phyloP scores from a whole-genome alignment of 2,888 invertebrate genomes.

The Mayetiola destructor region DNA sequence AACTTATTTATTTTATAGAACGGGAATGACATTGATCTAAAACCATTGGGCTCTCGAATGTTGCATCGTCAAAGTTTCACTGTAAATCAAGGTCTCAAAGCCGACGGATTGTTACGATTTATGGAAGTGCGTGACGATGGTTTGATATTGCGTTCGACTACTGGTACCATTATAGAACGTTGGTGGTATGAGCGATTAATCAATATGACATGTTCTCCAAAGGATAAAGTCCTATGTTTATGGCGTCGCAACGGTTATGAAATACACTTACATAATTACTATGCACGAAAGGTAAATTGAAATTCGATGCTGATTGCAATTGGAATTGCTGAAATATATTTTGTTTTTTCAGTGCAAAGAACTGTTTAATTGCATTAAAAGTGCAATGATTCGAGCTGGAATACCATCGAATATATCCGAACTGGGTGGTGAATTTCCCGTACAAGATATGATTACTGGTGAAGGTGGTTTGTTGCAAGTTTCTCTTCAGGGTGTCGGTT shows the following conservation, averaged over 20 bases:
- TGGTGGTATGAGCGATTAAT: constrained; percentile 98
- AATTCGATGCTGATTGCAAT: background rate
- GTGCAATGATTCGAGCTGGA: constrained; percentile 90
- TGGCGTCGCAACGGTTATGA: constrained; percentile 93
- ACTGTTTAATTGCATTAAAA: constrained; percentile 95
- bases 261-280: constrained; percentile 94
- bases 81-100: constrained; percentile 90
- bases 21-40: constrained; percentile 94
- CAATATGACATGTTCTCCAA: constrained; percentile 99
- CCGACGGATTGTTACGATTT: constrained; percentile 74
- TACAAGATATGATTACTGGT: constrained; percentile 92
- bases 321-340: background rate
- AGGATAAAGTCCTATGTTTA: constrained; percentile 90
- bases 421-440: constrained; percentile 89
- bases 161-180: constrained; percentile 77
- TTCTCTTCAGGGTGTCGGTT: constrained; percentile 98
- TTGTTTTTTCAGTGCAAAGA: constrained; percentile 68
- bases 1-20: constrained; percentile 51
- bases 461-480: constrained; percentile 96
- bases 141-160: constrained; percentile 63
- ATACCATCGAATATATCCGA: constrained; percentile 39
- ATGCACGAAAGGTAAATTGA: constrained; percentile 79
- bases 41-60: constrained; percentile 86
- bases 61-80: constrained; percentile 96
- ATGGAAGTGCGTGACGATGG: constrained; percentile 96